Evolutionary conservation across 2,113 vertebrate species (phyloP).

Genomic region (Peucedramus taeniatus): DNA sequence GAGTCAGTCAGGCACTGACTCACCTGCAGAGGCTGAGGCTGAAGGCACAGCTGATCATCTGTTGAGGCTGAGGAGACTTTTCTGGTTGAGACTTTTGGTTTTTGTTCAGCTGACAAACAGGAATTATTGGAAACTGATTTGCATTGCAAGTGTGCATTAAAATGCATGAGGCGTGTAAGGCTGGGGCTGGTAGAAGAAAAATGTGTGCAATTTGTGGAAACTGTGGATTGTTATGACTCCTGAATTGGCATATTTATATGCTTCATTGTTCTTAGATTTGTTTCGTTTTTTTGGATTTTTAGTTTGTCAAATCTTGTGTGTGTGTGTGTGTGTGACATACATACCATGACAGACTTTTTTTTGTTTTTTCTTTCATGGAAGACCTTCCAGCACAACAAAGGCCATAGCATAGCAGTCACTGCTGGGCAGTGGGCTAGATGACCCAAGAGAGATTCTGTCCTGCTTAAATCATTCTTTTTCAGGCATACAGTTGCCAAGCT

Average conservation of each 20-base stretch:
- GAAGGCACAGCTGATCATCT: not conserved
- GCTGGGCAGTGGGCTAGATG: not conserved
- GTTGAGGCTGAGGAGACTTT: not conserved
- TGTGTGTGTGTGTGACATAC: not conserved
- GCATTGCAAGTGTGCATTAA: slow-evolving; percentile 55
- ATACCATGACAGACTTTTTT: not conserved
- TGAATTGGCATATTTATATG: slow-evolving; percentile 51
- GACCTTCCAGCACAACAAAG: not conserved
- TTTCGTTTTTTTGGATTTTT: too few species aligned
- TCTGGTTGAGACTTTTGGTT: not conserved
- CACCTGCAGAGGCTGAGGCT: not conserved
- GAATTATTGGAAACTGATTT: slow-evolving; percentile 36
- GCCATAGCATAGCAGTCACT: not conserved
- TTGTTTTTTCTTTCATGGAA: not conserved
- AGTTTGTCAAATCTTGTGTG: not conserved
- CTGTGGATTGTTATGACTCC: slow-evolving; percentile 52
- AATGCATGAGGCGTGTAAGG: slow-evolving; percentile 25
- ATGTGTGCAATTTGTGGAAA: slow-evolving; percentile 37
- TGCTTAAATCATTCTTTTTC: not conserved
- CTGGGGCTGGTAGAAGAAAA: slow-evolving; percentile 42
- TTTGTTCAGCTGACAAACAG: slow-evolving; percentile 36
- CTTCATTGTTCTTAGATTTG: slow-evolving; percentile 44
- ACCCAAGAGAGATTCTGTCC: not conserved
- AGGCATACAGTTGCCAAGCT: not conserved
- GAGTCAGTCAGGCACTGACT: not conserved